Evolutionary conservation across 2,888 invertebrate species (phyloP).

Genomic region (Chydorus sphaericus): DNA sequence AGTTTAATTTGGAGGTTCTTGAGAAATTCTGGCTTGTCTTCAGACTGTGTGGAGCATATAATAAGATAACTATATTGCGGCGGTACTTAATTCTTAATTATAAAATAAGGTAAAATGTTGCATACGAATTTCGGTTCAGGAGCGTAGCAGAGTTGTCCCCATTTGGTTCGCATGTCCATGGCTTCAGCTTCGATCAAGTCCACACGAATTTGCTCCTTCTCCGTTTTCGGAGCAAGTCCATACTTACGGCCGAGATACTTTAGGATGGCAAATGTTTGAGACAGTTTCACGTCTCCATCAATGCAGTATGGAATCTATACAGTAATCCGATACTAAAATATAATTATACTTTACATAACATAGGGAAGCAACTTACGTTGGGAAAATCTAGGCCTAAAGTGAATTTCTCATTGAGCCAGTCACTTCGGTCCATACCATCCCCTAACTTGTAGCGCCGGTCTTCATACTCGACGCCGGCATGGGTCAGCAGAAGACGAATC

Average conservation of each 20-base stretch:
- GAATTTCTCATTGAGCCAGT: conserved; percentile 27
- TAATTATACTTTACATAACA: neutral
- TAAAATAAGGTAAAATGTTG: too few relatives aligned
- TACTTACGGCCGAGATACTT: conserved; percentile 31
- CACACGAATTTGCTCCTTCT: conserved; percentile 26
- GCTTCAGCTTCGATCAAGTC: conserved; percentile 29
- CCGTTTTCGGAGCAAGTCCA: conserved; percentile 29
- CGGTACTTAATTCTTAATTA: too few relatives aligned
- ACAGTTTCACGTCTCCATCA: conserved; percentile 31
- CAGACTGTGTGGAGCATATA: too few relatives aligned
- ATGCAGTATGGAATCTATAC: conserved; percentile 34
- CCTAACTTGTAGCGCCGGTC: conserved; percentile 30
- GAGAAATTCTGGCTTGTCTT: conserved; percentile 27
- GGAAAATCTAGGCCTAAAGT: conserved; percentile 28
- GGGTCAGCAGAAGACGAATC: conserved; percentile 30
- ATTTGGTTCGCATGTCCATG: conserved; percentile 29
- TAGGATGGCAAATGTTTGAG: conserved; percentile 31
- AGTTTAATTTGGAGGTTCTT: conserved; percentile 25
- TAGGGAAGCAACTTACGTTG: conserved; percentile 26
- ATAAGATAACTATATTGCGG: too few relatives aligned
- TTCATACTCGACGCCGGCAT: conserved; percentile 31
- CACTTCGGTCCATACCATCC: conserved; percentile 27
- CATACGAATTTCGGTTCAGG: conserved; percentile 28
- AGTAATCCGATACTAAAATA: too few relatives aligned
- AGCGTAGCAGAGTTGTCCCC: conserved; percentile 27